phyloP scores from a whole-genome alignment of 1,140 invertebrate genomes.

The Triops longicaudatus region DNA sequence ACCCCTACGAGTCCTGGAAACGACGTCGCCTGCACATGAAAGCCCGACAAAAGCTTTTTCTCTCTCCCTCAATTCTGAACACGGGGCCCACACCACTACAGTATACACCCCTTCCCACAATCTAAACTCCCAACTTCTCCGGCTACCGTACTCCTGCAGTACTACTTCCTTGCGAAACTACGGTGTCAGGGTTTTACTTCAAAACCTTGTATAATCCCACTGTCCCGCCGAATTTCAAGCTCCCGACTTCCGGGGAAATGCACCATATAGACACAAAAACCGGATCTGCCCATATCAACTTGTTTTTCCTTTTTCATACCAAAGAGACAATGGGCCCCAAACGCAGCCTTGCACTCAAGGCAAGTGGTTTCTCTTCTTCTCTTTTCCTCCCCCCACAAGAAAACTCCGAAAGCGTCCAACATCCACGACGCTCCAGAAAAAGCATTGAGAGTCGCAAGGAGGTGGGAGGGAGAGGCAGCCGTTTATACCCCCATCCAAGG shows the following conservation, averaged over 20 bases:
- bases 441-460: neutral
- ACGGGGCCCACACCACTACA: neutral
- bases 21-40: constrained; percentile 13
- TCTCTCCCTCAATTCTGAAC: neutral
- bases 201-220: neutral
- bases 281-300: neutral
- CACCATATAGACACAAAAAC: neutral
- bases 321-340: constrained; percentile 2
- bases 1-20: constrained; percentile 12
- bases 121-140: too few species aligned
- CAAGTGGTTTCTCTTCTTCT: constrained; percentile 11
- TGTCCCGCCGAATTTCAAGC: neutral
- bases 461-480: neutral
- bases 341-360: constrained; percentile 10
- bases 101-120: neutral
- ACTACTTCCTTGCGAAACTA: too few species aligned
- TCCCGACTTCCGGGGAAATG: neutral
- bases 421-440: neutral
- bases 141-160: too few species aligned
- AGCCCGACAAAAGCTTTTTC: constrained; percentile 4
- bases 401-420: neutral
- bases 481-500: neutral
- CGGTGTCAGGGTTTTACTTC: too few species aligned
- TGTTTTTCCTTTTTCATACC: constrained; percentile 4
- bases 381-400: neutral